Conservation (phyloP, 1,140 invertebrate genomes). For the Trinorchestia longiramus region DNA sequence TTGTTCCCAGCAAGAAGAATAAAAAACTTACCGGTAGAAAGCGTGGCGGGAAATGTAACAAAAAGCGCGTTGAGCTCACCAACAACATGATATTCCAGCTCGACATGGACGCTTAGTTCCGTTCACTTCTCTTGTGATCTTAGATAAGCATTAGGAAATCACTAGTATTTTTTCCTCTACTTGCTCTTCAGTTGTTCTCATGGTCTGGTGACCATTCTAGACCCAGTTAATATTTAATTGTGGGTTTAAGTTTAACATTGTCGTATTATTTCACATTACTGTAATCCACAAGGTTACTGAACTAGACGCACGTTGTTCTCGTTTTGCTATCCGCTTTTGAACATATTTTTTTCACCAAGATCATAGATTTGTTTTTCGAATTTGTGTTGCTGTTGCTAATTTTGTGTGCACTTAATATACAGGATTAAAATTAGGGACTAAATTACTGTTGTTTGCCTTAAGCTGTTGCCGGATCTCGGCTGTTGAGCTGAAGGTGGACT, state of each 20-base stretch:
- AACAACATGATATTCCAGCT: constrained; percentile 50
- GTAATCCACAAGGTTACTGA: not conserved
- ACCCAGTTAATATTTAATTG: not conserved
- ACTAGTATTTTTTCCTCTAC: not conserved
- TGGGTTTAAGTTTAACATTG: not conserved
- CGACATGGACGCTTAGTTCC: constrained; percentile 32
- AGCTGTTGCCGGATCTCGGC: not conserved
- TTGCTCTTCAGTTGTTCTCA: not conserved
- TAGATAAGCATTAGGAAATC: not conserved
- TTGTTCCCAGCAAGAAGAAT: constrained; percentile 4
- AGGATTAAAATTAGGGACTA: not conserved
- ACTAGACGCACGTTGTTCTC: not conserved
- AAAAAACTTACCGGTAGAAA: not conserved
- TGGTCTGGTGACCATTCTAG: not conserved
- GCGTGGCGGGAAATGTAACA: constrained; percentile 21
- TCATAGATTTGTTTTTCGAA: not conserved
- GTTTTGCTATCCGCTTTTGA: not conserved
- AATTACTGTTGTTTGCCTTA: not conserved
- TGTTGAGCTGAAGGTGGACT: not conserved
- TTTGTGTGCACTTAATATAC: not conserved
- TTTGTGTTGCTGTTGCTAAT: not conserved
- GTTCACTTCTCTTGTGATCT: not conserved
- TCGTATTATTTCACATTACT: not conserved
- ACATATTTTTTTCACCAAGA: not conserved
- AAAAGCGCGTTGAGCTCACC: constrained; percentile 5